Evolutionary conservation across 2,113 vertebrate species (phyloP), one percentile per base, ranked within the genome.

Genomic region (Peromyscus polionotus): DNA sequence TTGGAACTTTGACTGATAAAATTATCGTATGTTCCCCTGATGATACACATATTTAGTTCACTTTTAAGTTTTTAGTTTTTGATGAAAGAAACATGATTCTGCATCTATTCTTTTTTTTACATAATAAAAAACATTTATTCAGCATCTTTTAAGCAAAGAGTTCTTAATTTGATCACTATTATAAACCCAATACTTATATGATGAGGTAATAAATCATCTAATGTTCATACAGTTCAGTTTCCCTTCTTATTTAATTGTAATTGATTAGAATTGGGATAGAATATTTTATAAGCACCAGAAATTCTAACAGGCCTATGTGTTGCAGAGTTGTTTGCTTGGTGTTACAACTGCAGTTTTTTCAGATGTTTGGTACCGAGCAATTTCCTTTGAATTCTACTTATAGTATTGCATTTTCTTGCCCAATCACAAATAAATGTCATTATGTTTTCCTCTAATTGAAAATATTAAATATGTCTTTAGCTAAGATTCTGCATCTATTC

Each of bases 41-140:
- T 92, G 28, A 75, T 81, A 9, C 12, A 84, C 2, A 16, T 1
- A 61, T 48, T 77, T 13, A 22, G 10, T 79, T 88, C 67, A 31
- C 72, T 79, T 96, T 88, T 22, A 86, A 86, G 73, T 59, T 88
- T 83, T 54, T 95, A 3, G 16, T 84, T 61, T 63, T 63, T 93
- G 10, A 9, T 92, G 24, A 93, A 93, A 94, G n/a, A 80, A 94
- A 73, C 0, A 48, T 73, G 0, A 33, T 83, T 75, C 19, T 93
- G 33, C 17, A 59, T 42, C 42, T 42, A 42, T 42, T 42, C 42
- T 42, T 42, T 42, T 42, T 42, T 81, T 68, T 59, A n/a, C 79
- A 10, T 9, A 22, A 45, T 13, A 42, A 72, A 28, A 77, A 90
- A 51, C 2, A 89, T 26, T n/a, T 65, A 79, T 96, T 8, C 80